phyloP scores from a whole-genome alignment of 64 coral and sea anemone species.

The Pocillopora damicornis region DNA sequence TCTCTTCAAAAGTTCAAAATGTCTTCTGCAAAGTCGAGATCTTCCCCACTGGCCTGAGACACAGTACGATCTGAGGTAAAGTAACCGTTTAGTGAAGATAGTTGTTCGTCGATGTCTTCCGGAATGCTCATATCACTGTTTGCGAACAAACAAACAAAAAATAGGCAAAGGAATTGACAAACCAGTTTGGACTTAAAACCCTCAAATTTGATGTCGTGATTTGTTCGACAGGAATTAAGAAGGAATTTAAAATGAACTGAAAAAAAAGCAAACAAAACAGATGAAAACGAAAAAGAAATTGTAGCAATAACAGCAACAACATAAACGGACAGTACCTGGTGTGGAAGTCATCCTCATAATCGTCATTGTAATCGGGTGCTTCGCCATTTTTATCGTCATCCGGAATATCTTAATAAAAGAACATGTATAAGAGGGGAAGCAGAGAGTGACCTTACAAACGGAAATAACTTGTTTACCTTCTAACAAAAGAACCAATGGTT shows the following conservation, averaged over 20 bases:
- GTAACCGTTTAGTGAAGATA: conserved; percentile 67
- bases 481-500: too few species aligned
- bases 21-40: conserved; percentile 85
- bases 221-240: too few species aligned
- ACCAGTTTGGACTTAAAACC: background rate
- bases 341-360: conserved; percentile 90
- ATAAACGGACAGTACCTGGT: conserved; percentile 46
- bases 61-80: conserved; percentile 82
- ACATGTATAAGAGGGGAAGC: background rate
- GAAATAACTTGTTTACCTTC: too few species aligned
- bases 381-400: conserved; percentile 59
- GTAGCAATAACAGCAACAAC: background rate
- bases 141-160: background rate
- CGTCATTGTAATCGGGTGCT: conserved; percentile 64
- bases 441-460: too few species aligned
- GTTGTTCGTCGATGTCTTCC: conserved; percentile 86
- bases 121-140: conserved; percentile 37
- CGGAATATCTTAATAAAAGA: conserved; percentile 41
- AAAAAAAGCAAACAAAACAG: background rate
- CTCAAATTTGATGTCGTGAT: background rate
- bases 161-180: background rate
- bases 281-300: background rate
- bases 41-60: conserved; percentile 67
- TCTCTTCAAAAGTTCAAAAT: conserved; percentile 35
- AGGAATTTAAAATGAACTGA: background rate